These are phyloP conservation scores for Calosoma granatense DNA, from an alignment of 1,140 invertebrate species.

Conservation along the genomic window DNA sequence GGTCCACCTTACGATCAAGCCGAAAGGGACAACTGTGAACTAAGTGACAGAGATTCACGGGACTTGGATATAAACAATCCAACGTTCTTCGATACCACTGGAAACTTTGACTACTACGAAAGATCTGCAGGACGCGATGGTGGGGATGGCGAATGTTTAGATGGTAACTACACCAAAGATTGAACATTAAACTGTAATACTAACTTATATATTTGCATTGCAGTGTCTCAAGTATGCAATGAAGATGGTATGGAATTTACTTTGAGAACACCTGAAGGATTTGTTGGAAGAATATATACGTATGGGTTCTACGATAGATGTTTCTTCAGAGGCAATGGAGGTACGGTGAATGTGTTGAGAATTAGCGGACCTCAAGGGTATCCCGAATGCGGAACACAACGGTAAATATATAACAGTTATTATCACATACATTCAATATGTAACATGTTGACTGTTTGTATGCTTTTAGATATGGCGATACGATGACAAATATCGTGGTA, in stretches of 20 bases:
- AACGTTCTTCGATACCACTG: slow-evolving; percentile 68
- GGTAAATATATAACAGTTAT: slow-evolving; percentile 38
- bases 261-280: slow-evolving; percentile 74
- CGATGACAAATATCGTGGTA: slow-evolving; percentile 88
- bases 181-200: no score
- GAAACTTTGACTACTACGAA: slow-evolving; percentile 83
- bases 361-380: slow-evolving; percentile 83
- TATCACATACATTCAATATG: slow-evolving; percentile 7
- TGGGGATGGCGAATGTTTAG: slow-evolving; percentile 63
- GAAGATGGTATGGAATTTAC: slow-evolving; percentile 92
- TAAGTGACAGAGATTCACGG: slow-evolving; percentile 74
- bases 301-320: slow-evolving; percentile 86
- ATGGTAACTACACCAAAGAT: slow-evolving; percentile 57
- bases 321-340: slow-evolving; percentile 82
- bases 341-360: slow-evolving; percentile 67
- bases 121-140: slow-evolving; percentile 57
- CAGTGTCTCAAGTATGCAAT: slow-evolving; percentile 83
- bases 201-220: no score
- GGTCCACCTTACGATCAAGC: slow-evolving; percentile 42
- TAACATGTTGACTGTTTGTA: slow-evolving; percentile 1
- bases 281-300: slow-evolving; percentile 81
- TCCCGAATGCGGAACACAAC: slow-evolving; percentile 81
- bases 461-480: slow-evolving; percentile 65
- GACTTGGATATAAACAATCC: slow-evolving; percentile 77
- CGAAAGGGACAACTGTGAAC: slow-evolving; percentile 76